Evolutionary conservation across 2,888 invertebrate species (phyloP).

Genomic region (Calameuta idolon): DNA sequence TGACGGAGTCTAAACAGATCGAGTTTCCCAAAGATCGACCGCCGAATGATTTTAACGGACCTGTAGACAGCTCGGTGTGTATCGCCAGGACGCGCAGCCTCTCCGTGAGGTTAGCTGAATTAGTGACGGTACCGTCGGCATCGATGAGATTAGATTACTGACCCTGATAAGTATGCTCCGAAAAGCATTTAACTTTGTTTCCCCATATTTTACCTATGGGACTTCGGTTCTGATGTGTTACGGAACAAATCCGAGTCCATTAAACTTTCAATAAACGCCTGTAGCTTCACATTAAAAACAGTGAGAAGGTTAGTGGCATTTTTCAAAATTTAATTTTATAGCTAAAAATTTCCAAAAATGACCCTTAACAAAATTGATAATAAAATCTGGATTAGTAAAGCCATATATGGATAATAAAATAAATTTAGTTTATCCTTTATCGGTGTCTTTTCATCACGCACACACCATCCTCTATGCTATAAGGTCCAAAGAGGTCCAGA

Average conservation of each 20-base stretch:
- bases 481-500: neutral
- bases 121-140: constrained; percentile 25
- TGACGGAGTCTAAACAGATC: constrained; percentile 59
- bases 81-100: constrained; percentile 9
- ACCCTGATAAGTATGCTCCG: constrained; percentile 23
- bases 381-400: too few relatives aligned
- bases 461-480: neutral
- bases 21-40: constrained; percentile 56
- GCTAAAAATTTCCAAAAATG: neutral
- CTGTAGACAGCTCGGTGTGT: constrained; percentile 40
- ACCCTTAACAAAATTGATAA: neutral
- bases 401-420: neutral
- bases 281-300: neutral
- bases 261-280: neutral
- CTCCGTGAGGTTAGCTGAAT: constrained; percentile 19
- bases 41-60: constrained; percentile 52
- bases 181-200: constrained; percentile 21
- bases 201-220: constrained; percentile 9
- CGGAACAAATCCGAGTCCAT: neutral
- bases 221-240: neutral
- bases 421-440: neutral
- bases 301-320: neutral
- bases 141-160: constrained; percentile 42
- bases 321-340: neutral
- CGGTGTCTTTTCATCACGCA: neutral